Evolutionary conservation across 1,140 invertebrate species (phyloP), one percentile per base, ranked within the genome.

Genomic region (Drosophila prosaltans): DNA sequence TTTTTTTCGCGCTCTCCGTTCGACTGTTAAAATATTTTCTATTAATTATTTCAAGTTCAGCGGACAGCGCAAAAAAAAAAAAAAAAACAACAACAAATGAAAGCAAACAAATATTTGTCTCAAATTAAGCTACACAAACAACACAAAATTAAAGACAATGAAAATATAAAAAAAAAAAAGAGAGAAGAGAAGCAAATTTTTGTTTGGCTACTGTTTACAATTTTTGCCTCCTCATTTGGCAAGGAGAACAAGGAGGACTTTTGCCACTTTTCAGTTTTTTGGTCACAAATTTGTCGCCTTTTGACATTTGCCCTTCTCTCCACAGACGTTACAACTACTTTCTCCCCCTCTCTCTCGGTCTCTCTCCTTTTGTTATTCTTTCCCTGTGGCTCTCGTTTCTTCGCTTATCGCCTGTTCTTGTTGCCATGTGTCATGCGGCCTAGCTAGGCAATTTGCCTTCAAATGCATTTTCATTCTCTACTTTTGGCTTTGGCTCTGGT

Each of bases 1-100:
- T 51, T 68, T 68, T 51, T 62, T 51, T 11, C 43, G 45, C 65
- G 32, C 62, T 54, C 43, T 57, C 30, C 3, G 26, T 45, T 59
- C 69, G 61, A 26, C 40, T 58, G 57, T 65, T 45, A 64, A 86
- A 88, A 80, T 74, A 82, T 80, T 88, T 82, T 69, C 61, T 58
- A 80, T 80, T 82, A 76, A 88, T 86, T 85, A 79, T 79, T 74
- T 67, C 69, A 55, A 68, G 65, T 77, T 77, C 73, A 70, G 28
- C 54, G 26, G 67, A 69, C 61, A 45, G 45, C 41, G 28, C 21
- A 43, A 72, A 16, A 16, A 16, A 16, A 16, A 16, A 16, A 16
- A 16, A 16, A 16, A 16, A 16, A 16, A 16, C 16, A 16, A 69
- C 55, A 48, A 36, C 21, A 43, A 72, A 69, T 62, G 62, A 48